A percentile compares a stretch with the other conserved stretches of the same genome.
Conservation (phyloP, 2,888 invertebrate genomes). For the Nineta flava region DNA sequence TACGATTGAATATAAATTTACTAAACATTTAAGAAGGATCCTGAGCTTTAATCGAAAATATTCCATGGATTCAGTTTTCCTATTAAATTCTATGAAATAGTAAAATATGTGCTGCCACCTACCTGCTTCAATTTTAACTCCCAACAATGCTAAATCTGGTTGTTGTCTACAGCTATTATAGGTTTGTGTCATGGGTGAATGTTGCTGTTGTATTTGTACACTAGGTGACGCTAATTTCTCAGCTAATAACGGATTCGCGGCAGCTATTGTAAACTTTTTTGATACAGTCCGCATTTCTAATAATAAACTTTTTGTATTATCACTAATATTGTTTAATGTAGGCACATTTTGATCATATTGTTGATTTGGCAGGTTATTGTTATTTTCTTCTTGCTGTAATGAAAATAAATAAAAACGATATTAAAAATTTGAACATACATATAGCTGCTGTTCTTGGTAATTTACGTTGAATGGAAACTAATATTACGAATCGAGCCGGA, state of each 20-base stretch:
- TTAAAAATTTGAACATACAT: neutral
- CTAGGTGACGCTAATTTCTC: slow-evolving; percentile 51
- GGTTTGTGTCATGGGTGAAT: slow-evolving; percentile 25
- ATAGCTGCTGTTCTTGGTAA: no score
- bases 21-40: no score
- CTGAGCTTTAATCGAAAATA: no score
- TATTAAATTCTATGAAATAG: no score
- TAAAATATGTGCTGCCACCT: slow-evolving; percentile 11
- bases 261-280: slow-evolving; percentile 57
- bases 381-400: slow-evolving; percentile 34
- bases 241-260: slow-evolving; percentile 73
- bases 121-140: slow-evolving; percentile 30
- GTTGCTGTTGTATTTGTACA: slow-evolving; percentile 21
- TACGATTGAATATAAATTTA: no score
- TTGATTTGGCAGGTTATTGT: slow-evolving; percentile 25
- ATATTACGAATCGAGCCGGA: no score
- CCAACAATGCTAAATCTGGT: slow-evolving; percentile 23
- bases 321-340: slow-evolving; percentile 6
- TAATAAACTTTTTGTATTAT: slow-evolving; percentile 17
- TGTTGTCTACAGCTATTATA: slow-evolving; percentile 20
- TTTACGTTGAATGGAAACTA: no score
- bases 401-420: slow-evolving; percentile 16
- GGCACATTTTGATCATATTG: slow-evolving; percentile 13
- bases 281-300: slow-evolving; percentile 22
- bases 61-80: no score